Evolutionary conservation across 2,797 vertebrate genomes (phyloP).

Genomic region (Onychomys torridus): DNA sequence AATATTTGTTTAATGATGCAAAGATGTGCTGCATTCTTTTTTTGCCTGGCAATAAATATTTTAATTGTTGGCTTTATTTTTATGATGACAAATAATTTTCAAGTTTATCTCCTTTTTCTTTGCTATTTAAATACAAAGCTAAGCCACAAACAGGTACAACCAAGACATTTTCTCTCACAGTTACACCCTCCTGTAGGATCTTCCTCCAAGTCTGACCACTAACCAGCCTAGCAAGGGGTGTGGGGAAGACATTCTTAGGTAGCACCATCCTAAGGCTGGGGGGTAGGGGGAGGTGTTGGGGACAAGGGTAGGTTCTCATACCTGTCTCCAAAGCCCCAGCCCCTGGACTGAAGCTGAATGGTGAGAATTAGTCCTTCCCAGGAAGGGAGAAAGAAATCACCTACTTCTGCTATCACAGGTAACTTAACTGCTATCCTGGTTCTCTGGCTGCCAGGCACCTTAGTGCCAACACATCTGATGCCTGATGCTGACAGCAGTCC

Average conservation of each 20-base stretch:
- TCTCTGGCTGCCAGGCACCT: not conserved
- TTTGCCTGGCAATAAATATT: constrained; percentile 88
- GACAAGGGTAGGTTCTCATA: not conserved
- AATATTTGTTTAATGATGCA: too few species aligned
- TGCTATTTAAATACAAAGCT: constrained; percentile 87
- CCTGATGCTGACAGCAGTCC: not conserved
- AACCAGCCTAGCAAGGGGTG: constrained; percentile 56
- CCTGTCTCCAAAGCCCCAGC: not conserved
- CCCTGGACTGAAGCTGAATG: not conserved
- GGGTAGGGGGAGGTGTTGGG: not conserved
- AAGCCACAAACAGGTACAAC: constrained; percentile 80
- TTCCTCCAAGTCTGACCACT: constrained; percentile 42
- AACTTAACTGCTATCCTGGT: not conserved
- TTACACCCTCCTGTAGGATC: constrained; percentile 45
- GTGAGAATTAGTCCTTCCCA: not conserved
- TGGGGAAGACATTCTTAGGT: constrained; percentile 74
- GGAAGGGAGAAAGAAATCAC: not conserved
- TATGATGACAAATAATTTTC: constrained; percentile 88
- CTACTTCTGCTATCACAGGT: not conserved
- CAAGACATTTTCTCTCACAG: constrained; percentile 65
- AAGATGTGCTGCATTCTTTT: too few species aligned
- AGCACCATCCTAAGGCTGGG: constrained; percentile 69
- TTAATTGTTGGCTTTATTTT: constrained; percentile 87
- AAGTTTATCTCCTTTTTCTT: constrained; percentile 84
- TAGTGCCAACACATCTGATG: not conserved